Conservation (phyloP, 2,113 vertebrate genomes). For the Gila orcuttii region DNA sequence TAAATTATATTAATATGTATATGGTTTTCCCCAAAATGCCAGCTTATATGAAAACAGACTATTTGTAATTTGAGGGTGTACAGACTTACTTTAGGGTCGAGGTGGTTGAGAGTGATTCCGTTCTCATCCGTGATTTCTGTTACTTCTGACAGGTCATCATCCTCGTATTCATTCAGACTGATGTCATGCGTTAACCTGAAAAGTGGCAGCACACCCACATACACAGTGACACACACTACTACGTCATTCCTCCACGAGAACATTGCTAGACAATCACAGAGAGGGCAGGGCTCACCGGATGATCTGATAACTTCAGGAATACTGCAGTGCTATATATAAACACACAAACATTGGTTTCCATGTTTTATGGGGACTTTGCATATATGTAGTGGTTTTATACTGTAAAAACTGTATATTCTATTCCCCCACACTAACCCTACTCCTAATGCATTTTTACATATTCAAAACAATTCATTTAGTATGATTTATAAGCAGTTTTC, state of each 20-base stretch:
- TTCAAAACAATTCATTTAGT: too few relatives aligned
- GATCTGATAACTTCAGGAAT: neutral
- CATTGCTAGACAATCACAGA: neutral
- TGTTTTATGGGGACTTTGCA: too few relatives aligned
- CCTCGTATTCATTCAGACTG: conserved; percentile 88
- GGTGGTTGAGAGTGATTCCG: conserved; percentile 80
- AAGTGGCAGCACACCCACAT: neutral
- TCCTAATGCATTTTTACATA: too few relatives aligned
- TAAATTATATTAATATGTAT: neutral
- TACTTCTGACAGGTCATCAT: conserved; percentile 85
- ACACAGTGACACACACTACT: conserved; percentile 9
- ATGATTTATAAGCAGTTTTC: too few relatives aligned
- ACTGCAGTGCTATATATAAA: neutral
- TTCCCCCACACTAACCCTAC: too few relatives aligned
- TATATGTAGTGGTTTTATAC: too few relatives aligned
- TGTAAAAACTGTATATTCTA: too few relatives aligned
- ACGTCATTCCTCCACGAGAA: neutral
- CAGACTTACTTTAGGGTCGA: conserved; percentile 79
- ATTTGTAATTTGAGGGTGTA: neutral
- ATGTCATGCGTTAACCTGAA: conserved; percentile 86
- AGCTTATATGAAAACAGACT: neutral
- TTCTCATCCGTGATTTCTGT: conserved; percentile 86
- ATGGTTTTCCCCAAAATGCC: neutral
- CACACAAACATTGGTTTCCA: too few relatives aligned
- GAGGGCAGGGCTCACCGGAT: neutral